phyloP scores from a whole-genome alignment of 1,140 invertebrate species.

The Halyomorpha halys region DNA sequence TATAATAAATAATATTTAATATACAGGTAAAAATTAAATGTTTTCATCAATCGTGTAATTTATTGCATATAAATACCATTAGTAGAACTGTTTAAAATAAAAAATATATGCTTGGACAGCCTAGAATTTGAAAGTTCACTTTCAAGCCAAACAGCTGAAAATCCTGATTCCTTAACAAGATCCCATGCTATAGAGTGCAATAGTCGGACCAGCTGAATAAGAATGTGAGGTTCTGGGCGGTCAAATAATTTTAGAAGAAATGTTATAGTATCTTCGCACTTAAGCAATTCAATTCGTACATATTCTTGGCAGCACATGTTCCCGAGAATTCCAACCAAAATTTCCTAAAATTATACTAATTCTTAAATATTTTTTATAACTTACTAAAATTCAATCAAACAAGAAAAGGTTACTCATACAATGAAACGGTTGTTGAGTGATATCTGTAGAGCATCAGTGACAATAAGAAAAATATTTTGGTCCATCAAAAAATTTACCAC shows the following conservation, averaged over 20 bases:
- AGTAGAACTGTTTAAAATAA: constrained; percentile 55
- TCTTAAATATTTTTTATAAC: not conserved
- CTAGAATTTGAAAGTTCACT: constrained; percentile 38
- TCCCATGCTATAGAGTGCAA: constrained; percentile 45
- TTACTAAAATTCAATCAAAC: too few species aligned
- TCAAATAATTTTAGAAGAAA: constrained; percentile 38
- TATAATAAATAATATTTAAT: not conserved
- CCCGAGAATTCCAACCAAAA: constrained; percentile 57
- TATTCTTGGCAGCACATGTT: constrained; percentile 54
- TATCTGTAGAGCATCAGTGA: constrained; percentile 38
- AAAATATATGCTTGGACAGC: constrained; percentile 45
- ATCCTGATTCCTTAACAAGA: constrained; percentile 36
- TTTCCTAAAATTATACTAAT: constrained; percentile 42
- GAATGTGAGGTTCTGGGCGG: constrained; percentile 20
- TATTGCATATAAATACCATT: constrained; percentile 41
- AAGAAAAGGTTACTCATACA: not conserved
- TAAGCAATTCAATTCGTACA: constrained; percentile 38
- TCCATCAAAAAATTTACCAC: constrained; percentile 54
- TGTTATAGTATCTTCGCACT: constrained; percentile 41
- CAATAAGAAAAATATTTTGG: constrained; percentile 50
- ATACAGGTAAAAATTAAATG: not conserved
- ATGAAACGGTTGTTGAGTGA: constrained; percentile 45
- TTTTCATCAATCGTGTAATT: too few species aligned
- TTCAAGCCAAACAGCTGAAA: constrained; percentile 38
- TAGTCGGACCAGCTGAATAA: constrained; percentile 55